Percentiles rank a stretch among this genome's conserved stretches.
Conservation (phyloP, 2,797 vertebrate genomes). For the Synaphobranchus kaupii region DNA sequence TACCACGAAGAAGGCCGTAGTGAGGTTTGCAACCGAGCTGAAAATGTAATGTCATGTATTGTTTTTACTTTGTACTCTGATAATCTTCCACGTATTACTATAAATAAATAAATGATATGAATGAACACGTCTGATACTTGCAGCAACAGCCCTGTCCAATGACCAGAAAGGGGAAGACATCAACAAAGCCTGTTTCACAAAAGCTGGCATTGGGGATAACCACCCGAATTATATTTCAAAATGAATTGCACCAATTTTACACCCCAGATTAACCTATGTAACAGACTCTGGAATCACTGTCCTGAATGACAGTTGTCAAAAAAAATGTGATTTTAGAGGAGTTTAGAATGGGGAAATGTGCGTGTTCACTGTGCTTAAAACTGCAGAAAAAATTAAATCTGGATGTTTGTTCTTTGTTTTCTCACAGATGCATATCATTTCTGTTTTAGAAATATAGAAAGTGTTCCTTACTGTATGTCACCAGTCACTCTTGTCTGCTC, state of each 20-base stretch:
- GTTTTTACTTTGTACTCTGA: constrained; percentile 17
- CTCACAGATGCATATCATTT: not conserved
- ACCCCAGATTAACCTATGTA: not conserved
- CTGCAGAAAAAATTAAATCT: no score
- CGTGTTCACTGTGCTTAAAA: not conserved
- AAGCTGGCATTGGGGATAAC: not conserved
- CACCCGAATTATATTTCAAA: not conserved
- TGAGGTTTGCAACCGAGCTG: not conserved
- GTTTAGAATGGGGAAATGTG: not conserved
- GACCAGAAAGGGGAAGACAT: not conserved
- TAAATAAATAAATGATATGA: not conserved
- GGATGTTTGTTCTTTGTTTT: not conserved
- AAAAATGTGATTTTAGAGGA: not conserved
- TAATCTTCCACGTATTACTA: not conserved
- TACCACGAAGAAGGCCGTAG: not conserved
- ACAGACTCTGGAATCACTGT: not conserved
- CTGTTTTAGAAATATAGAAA: not conserved
- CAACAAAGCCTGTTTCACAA: not conserved
- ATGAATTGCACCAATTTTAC: not conserved
- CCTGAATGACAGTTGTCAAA: not conserved
- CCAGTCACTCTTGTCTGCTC: not conserved
- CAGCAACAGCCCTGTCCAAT: not conserved
- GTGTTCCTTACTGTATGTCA: not conserved
- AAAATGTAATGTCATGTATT: not conserved
- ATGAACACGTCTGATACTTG: not conserved